phyloP scores from a whole-genome alignment of 2,113 vertebrate species.

The human (Homo sapiens) region GRCh38 chr2:217018001-217018500 shows the following conservation, averaged over 20 bases:
- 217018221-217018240: no score
- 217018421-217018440: conserved; percentile 66
- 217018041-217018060: conserved; percentile 46
- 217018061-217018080: conserved; percentile 33
- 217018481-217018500: neutral
- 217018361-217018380: conserved; percentile 68
- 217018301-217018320: conserved; percentile 75
- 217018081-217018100: conserved; percentile 1
- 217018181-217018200: neutral
- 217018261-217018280: conserved; percentile 72
- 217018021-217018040: conserved; percentile 17
- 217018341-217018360: conserved; percentile 58
- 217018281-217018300: neutral
- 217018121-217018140: neutral
- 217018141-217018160: conserved; percentile 25
- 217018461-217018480: neutral
- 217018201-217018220: neutral
- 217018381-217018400: conserved; percentile 10
- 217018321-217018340: conserved; percentile 62
- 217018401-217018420: conserved; percentile 42
- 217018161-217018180: neutral
- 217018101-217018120: conserved; percentile 2
- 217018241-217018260: neutral
- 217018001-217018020: neutral
- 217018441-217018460: conserved; percentile 7